Evolutionary conservation across 2,797 vertebrate species (phyloP).

Genomic region (Hydrolagus colliei): DNA sequence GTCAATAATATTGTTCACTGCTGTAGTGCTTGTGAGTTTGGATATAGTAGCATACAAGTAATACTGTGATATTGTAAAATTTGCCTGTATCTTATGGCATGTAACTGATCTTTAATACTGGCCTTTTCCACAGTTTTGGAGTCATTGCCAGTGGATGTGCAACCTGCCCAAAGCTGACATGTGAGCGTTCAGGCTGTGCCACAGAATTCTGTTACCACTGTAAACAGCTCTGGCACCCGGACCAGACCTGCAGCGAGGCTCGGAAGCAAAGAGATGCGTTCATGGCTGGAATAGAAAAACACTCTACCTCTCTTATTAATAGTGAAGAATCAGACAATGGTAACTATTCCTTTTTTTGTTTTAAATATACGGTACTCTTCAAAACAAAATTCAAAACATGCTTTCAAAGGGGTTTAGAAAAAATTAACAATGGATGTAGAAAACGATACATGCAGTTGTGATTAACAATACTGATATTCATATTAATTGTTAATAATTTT

Average conservation of each 20-base stretch:
- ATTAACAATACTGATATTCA: not conserved
- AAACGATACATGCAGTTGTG: not conserved
- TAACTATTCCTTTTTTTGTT: conserved; percentile 40
- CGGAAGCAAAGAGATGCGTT: conserved; percentile 54
- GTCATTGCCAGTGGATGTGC: conserved; percentile 78
- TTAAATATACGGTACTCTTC: not conserved
- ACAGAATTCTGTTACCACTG: conserved; percentile 85
- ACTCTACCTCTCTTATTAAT: conserved; percentile 59
- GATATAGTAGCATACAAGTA: not conserved
- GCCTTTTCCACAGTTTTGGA: conserved; percentile 58
- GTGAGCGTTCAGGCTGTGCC: conserved; percentile 68
- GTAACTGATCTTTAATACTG: not conserved
- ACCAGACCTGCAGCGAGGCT: conserved; percentile 69
- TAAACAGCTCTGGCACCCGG: conserved; percentile 77
- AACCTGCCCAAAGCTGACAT: conserved; percentile 73
- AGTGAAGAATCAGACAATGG: conserved; percentile 65
- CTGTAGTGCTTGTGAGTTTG: not conserved
- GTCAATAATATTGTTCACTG: not conserved
- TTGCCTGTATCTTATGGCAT: not conserved
- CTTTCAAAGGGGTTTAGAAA: too few species aligned
- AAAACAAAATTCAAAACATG: not conserved
- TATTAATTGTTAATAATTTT: not conserved
- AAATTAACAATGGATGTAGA: not conserved
- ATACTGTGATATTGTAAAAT: not conserved
- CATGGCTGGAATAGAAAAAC: conserved; percentile 48